Conservation (phyloP, 2,888 invertebrate species). For the Chaetogeoica ovagalla region DNA sequence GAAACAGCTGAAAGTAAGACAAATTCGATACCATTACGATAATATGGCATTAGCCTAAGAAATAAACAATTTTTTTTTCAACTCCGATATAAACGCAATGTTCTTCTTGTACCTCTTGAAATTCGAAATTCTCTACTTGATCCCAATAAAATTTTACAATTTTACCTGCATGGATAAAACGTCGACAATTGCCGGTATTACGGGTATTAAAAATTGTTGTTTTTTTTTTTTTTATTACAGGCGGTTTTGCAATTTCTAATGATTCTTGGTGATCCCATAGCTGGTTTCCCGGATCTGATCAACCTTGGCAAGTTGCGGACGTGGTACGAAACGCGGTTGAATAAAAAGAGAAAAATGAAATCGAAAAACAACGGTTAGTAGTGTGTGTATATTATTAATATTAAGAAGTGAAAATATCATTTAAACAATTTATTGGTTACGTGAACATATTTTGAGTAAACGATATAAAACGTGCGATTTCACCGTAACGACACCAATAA, state of each 20-base stretch:
- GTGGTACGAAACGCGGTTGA: slow-evolving; percentile 13
- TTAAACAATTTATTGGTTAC: neutral
- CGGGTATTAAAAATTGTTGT: neutral
- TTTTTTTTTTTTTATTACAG: neutral
- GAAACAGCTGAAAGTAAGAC: slow-evolving; percentile 1
- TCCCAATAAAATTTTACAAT: no score
- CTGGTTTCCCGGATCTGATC: neutral
- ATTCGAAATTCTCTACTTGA: no score
- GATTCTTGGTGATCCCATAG: slow-evolving; percentile 21
- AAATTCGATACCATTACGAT: neutral
- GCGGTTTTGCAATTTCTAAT: neutral
- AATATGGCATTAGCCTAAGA: neutral
- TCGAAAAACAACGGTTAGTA: neutral
- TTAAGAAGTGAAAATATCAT: neutral
- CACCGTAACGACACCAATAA: no score
- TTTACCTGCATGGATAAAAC: no score
- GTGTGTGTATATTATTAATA: no score
- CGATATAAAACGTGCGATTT: neutral
- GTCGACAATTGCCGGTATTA: no score
- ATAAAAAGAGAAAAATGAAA: neutral
- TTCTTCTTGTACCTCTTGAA: no score
- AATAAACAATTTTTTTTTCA: no score
- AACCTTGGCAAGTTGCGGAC: neutral
- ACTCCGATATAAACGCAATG: no score
- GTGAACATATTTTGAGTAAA: neutral